Evolutionary conservation across 2,888 invertebrate species (phyloP).

Genomic region (Tryphoninae sp.): DNA sequence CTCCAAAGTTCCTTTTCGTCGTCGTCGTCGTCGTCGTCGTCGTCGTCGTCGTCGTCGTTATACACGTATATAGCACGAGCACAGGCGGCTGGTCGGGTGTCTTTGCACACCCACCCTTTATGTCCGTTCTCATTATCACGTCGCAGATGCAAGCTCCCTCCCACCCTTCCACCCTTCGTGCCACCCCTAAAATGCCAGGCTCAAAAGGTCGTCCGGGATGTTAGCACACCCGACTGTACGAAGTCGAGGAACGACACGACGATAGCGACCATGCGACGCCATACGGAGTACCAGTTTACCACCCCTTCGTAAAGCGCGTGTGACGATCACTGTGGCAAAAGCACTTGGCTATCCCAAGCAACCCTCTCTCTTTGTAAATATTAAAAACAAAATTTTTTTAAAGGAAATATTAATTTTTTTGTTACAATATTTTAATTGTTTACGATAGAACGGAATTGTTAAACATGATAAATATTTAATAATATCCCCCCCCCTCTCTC

Average conservation of each 20-base stretch:
- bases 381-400: no score
- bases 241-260: slow-evolving; percentile 64
- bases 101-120: slow-evolving; percentile 78
- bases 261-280: slow-evolving; percentile 18
- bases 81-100: slow-evolving; percentile 73
- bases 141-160: slow-evolving; percentile 68
- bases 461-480: no score
- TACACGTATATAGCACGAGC: slow-evolving; percentile 8
- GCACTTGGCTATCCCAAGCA: neutral
- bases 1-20: slow-evolving; percentile 45
- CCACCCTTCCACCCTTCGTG: neutral
- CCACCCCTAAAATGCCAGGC: slow-evolving; percentile 79
- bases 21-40: slow-evolving; percentile 37
- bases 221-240: slow-evolving; percentile 69
- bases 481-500: no score
- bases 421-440: no score
- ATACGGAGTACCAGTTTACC: slow-evolving; percentile 32
- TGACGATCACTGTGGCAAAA: slow-evolving; percentile 5
- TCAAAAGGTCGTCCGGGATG: slow-evolving; percentile 74
- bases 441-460: no score
- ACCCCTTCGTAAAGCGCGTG: slow-evolving; percentile 23
- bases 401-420: no score
- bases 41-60: slow-evolving; percentile 16
- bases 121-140: slow-evolving; percentile 80
- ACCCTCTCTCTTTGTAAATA: neutral